Percentiles rank a stretch among this genome's conserved stretches.
Conservation (phyloP, 2,113 vertebrate genomes). For the Diphyllodes magnificus region DNA sequence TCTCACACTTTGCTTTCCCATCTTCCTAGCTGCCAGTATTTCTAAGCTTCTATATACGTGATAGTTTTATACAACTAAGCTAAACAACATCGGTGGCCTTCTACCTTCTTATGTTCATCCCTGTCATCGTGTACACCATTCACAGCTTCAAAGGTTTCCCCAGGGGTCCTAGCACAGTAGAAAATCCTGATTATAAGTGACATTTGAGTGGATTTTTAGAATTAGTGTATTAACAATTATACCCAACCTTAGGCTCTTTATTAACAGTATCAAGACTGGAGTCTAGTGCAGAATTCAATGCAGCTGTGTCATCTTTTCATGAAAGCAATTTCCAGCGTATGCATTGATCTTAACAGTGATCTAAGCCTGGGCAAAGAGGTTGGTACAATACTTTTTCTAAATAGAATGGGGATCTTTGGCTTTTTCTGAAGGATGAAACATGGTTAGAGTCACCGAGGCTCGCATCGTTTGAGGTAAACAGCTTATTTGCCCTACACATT, state of each 20-base stretch:
- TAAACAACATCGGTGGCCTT: conserved; percentile 58
- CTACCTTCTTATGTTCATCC: conserved; percentile 67
- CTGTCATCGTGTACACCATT: conserved; percentile 67
- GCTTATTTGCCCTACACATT: not conserved
- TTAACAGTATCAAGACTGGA: conserved; percentile 73
- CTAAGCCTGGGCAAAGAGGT: conserved; percentile 7
- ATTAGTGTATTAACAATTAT: conserved; percentile 83
- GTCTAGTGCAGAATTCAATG: conserved; percentile 56
- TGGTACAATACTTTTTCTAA: not conserved
- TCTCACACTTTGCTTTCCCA: conserved; percentile 51
- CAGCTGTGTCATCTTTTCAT: conserved; percentile 64
- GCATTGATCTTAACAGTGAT: conserved; percentile 44
- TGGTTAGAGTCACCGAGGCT: not conserved
- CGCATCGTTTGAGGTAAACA: not conserved
- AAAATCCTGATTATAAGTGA: conserved; percentile 83
- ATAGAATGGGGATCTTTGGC: not conserved
- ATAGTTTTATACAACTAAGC: conserved; percentile 71
- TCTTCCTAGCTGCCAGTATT: conserved; percentile 64
- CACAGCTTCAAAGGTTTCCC: conserved; percentile 75
- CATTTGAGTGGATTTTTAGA: conserved; percentile 81
- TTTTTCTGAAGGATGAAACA: not conserved
- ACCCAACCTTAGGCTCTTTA: conserved; percentile 76
- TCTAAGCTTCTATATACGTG: conserved; percentile 58
- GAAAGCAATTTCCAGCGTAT: conserved; percentile 46
- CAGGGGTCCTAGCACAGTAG: conserved; percentile 75